phyloP scores from a whole-genome alignment of 2,113 vertebrate genomes.

The Sprattus sprattus region DNA sequence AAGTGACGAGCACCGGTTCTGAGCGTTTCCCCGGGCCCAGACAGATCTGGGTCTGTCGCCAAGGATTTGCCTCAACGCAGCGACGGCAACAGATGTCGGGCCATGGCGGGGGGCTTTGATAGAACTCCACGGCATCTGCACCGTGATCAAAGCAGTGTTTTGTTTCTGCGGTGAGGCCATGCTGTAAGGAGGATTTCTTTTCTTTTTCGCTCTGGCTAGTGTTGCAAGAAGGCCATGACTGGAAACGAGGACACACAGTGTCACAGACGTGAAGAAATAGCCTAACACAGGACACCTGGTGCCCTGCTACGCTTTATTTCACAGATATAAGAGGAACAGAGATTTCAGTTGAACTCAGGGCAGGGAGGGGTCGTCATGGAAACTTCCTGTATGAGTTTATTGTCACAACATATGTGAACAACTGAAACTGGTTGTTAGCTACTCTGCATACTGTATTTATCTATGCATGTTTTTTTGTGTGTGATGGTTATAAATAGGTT shows the following conservation, averaged over 20 bases:
- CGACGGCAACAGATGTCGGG: slow-evolving; percentile 27
- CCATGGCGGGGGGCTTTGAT: slow-evolving; percentile 5
- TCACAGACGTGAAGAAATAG: not conserved
- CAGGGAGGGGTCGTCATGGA: not conserved
- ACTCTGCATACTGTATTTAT: not conserved
- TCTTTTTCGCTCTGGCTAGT: not conserved
- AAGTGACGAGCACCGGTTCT: not conserved
- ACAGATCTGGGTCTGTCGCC: slow-evolving; percentile 23
- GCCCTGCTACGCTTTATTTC: not conserved
- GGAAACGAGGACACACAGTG: not conserved
- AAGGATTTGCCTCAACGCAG: not conserved
- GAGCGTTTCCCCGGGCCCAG: slow-evolving; percentile 4
- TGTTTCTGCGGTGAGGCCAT: slow-evolving; percentile 11
- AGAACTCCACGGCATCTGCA: slow-evolving; percentile 20
- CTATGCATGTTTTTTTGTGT: not conserved
- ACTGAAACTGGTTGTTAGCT: not conserved
- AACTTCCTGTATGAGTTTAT: not conserved
- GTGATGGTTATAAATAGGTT: not conserved
- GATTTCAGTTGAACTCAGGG: not conserved
- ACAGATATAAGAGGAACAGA: not conserved
- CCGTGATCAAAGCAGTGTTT: slow-evolving; percentile 10
- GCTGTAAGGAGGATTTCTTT: not conserved
- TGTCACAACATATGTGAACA: not conserved
- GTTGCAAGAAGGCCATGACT: not conserved
- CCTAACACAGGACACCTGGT: not conserved